Evolutionary conservation across 1,140 invertebrate species (phyloP).

Genomic region (Phenacoccus solenopsis): DNA sequence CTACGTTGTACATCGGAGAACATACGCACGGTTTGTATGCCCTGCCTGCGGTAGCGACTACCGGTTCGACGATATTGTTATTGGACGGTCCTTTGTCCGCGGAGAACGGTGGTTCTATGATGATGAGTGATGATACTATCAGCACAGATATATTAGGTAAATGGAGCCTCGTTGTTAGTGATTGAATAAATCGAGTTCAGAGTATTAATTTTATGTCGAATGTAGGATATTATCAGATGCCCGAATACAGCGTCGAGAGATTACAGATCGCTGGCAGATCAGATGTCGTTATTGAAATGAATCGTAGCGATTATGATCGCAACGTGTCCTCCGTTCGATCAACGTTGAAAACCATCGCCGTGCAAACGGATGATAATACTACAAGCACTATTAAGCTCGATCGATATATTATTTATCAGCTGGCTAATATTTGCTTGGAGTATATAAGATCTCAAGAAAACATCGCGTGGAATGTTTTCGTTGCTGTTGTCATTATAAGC

Average conservation of each 20-base stretch:
- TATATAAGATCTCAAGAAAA: slow-evolving; percentile 36
- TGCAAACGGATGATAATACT: neutral
- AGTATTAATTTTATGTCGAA: neutral
- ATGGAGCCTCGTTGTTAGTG: too few species aligned
- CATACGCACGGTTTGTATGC: slow-evolving; percentile 79
- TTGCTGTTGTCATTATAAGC: slow-evolving; percentile 49
- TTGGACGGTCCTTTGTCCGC: slow-evolving; percentile 23
- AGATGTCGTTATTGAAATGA: slow-evolving; percentile 32
- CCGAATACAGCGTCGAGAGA: slow-evolving; percentile 41
- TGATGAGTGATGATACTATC: neutral
- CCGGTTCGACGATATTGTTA: slow-evolving; percentile 35
- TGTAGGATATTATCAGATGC: slow-evolving; percentile 65
- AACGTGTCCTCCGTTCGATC: neutral
- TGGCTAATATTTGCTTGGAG: neutral
- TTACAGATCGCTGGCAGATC: slow-evolving; percentile 42
- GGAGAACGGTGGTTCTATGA: neutral
- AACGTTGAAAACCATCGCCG: neutral
- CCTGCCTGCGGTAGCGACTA: slow-evolving; percentile 80
- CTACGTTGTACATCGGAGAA: slow-evolving; percentile 83
- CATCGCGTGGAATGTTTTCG: slow-evolving; percentile 43
- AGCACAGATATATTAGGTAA: neutral
- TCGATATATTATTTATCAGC: neutral
- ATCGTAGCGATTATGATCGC: neutral
- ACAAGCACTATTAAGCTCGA: neutral
- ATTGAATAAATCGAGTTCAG: neutral